A percentile compares a stretch with the other conserved stretches of the same genome.
Evolutionary conservation across 2,888 invertebrate species (phyloP).

Genomic region (Dasysyrphus albostriatus): DNA sequence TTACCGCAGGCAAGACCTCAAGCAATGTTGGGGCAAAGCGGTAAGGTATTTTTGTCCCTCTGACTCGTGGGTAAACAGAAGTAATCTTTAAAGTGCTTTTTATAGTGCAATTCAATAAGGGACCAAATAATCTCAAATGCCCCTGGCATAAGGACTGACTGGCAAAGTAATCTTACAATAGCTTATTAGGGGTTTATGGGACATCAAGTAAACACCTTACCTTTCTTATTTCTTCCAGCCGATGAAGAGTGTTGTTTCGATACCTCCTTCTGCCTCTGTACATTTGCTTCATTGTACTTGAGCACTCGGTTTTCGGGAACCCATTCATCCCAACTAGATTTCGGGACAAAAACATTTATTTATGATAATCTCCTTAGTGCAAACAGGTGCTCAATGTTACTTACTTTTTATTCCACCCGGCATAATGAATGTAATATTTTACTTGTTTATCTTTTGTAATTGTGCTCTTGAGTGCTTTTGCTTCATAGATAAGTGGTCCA

Average conservation of each 20-base stretch:
- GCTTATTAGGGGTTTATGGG: neutral
- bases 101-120: too few relatives aligned
- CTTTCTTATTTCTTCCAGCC: slow-evolving; percentile 88
- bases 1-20: too few relatives aligned
- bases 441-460: slow-evolving; percentile 93
- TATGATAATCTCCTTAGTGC: slow-evolving; percentile 44
- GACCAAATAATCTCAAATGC: too few relatives aligned
- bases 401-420: slow-evolving; percentile 99
- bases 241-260: slow-evolving; percentile 91
- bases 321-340: slow-evolving; percentile 93
- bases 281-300: slow-evolving; percentile 95
- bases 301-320: slow-evolving; percentile 95
- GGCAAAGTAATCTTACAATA: too few relatives aligned
- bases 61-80: too few relatives aligned
- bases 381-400: slow-evolving; percentile 77
- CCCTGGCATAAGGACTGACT: too few relatives aligned
- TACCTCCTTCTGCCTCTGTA: slow-evolving; percentile 94
- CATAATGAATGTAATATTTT: slow-evolving; percentile 97
- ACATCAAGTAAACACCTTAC: slow-evolving; percentile 79
- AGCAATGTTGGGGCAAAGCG: too few relatives aligned
- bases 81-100: too few relatives aligned
- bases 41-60: too few relatives aligned
- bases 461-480: slow-evolving; percentile 95
- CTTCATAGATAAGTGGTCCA: slow-evolving; percentile 97
- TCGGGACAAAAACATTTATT: slow-evolving; percentile 6